Percentiles rank a stretch among this genome's conserved stretches.
Conservation (phyloP, 2,888 invertebrate species). For the Spatulosminthurus flaviceps region DNA sequence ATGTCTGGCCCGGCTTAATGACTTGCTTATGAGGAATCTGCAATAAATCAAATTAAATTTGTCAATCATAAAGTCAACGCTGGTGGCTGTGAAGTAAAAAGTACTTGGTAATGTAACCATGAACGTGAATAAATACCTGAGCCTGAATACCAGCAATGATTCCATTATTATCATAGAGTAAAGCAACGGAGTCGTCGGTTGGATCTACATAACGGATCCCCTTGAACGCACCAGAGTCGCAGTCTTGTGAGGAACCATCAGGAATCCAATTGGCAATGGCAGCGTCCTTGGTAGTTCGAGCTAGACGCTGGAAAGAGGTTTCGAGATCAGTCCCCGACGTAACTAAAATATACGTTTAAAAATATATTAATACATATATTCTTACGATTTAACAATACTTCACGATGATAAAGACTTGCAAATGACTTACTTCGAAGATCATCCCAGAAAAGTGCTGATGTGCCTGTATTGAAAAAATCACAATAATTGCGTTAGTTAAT, state of each 20-base stretch:
- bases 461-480: conserved; percentile 19
- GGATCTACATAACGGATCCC: conserved; percentile 28
- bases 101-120: too few species aligned
- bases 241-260: not conserved
- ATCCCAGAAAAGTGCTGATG: conserved; percentile 25
- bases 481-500: too few species aligned
- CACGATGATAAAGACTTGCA: too few species aligned
- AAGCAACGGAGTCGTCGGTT: conserved; percentile 43
- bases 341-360: too few species aligned
- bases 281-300: conserved; percentile 5
- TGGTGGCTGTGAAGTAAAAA: too few species aligned
- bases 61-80: too few species aligned
- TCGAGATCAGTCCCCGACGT: conserved; percentile 23
- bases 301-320: conserved; percentile 1
- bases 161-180: conserved; percentile 55
- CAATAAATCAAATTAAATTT: too few species aligned
- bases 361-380: too few species aligned
- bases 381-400: too few species aligned
- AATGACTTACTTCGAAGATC: conserved; percentile 22
- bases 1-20: conserved; percentile 19
- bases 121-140: conserved; percentile 5
- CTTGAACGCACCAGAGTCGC: conserved; percentile 27
- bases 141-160: conserved; percentile 59
- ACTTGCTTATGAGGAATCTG: conserved; percentile 30
- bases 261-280: not conserved